phyloP scores from a whole-genome alignment of 2,797 vertebrate genomes.

The Sebastes dallii region DNA sequence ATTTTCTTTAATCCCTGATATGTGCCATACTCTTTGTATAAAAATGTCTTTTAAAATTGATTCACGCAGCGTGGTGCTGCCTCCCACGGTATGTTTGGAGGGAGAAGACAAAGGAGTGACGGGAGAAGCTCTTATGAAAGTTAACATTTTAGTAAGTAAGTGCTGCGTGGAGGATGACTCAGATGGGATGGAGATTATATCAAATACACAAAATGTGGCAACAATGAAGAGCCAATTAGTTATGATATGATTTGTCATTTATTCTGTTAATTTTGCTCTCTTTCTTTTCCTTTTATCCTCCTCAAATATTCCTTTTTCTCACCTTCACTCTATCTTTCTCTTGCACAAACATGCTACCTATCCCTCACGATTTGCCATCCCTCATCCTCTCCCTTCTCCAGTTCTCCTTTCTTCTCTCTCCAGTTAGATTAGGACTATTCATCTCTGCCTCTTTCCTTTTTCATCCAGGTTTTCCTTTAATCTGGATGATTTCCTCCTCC shows the following conservation, averaged over 20 bases:
- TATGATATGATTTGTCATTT: not conserved
- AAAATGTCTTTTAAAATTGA: conserved; percentile 58
- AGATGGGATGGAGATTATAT: not conserved
- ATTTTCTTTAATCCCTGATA: conserved; percentile 67
- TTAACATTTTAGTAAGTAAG: conserved; percentile 15
- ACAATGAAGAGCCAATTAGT: not conserved
- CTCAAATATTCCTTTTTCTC: not conserved
- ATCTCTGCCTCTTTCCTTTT: not conserved
- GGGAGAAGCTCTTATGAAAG: conserved; percentile 38
- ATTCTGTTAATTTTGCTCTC: not conserved
- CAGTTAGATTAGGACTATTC: not conserved
- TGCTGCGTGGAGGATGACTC: not conserved
- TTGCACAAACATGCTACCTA: not conserved
- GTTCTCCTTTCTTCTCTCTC: not conserved
- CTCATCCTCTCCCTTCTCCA: not conserved
- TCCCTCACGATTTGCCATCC: not conserved
- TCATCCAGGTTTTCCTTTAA: conserved; percentile 1
- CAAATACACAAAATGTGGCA: not conserved
- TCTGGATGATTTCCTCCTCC: not conserved
- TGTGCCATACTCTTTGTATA: conserved; percentile 42
- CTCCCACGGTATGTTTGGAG: conserved; percentile 38
- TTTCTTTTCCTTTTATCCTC: not conserved
- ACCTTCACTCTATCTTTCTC: not conserved
- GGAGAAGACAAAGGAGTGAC: conserved; percentile 41
- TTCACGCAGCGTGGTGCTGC: conserved; percentile 42